phyloP scores from a whole-genome alignment of 2,113 vertebrate genomes.

The Micromys minutus region DNA sequence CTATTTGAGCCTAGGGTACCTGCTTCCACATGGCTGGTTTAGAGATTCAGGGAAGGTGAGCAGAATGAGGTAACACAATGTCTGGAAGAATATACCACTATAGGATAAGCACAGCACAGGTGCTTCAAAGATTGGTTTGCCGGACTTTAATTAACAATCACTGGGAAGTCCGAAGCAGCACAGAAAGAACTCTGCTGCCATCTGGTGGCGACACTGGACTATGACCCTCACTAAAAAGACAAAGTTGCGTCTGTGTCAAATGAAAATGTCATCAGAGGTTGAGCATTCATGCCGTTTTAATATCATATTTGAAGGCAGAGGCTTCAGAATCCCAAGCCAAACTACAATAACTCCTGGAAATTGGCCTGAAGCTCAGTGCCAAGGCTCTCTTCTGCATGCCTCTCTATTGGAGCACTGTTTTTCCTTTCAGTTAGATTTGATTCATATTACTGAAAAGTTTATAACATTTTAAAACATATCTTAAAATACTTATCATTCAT shows the following conservation, averaged over 20 bases:
- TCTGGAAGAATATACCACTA: neutral
- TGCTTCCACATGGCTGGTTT: neutral
- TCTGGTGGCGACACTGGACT: conserved; percentile 42
- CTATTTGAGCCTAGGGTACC: no score
- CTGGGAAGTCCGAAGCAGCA: accelerated
- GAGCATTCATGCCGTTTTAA: neutral
- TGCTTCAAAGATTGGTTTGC: neutral
- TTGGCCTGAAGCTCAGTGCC: neutral
- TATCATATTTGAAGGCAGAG: neutral
- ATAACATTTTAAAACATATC: neutral
- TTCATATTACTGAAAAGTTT: neutral
- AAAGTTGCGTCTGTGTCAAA: neutral
- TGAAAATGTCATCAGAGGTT: neutral
- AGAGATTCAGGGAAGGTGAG: neutral
- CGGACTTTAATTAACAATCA: neutral
- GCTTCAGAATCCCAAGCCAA: neutral
- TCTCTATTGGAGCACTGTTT: neutral
- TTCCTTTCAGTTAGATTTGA: neutral
- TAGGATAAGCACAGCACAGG: neutral
- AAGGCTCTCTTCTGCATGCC: neutral
- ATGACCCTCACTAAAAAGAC: neutral
- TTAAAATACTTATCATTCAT: conserved; percentile 16
- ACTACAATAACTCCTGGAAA: neutral
- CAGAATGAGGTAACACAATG: neutral
- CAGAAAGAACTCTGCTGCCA: conserved; percentile 81